Base-by-base conservation (phyloP, 2,888 invertebrate genomes). In the Troides helena region DNA sequence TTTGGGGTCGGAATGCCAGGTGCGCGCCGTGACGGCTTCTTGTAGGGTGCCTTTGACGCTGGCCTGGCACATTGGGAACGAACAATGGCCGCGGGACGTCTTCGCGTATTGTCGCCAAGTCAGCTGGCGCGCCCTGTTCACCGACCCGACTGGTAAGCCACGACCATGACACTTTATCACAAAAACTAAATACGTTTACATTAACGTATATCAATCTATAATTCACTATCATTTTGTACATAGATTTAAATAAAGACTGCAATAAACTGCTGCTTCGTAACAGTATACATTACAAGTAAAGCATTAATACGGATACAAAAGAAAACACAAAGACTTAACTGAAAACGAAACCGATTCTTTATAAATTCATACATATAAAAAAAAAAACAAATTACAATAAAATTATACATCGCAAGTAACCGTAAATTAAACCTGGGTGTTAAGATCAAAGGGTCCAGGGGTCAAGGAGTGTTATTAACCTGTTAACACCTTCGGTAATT, bases 381-480 rank as follows among this genome's bases (percentile, higher is more conserved):
- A 25, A 56, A 39, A 25, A 50, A 61, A 50, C 62, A 67, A 70
- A 68, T 69, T 65, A 63, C 63, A 56, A 58, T 61, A 63, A 61
- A 64, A 69, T 72, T 65, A 68, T 60, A 70, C 36, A 61, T 43
- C 60, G 7, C n/a, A 60, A 59, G 56, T 65, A 50, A 62, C 46
- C 36, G 50, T 66, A 71, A 69, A 66, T 71, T 66, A 63, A 71
- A 64, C 57, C 57, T 25, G 65, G 65, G 68, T 67, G 62, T 68
- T 59, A 69, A 72, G 71, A 74, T 70, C 70, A 73, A 72, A 71
- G 63, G 68, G 70, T 69, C 62, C 79, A 82, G 77, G 84, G 91
- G 90, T 90, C 89, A 90, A 90, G 85, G 82, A 83, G 85, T 89
- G 90, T 87, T 90, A 87, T 90, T 91, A 90, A 90, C 88, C 90